phyloP scores from a whole-genome alignment of 2,797 vertebrate genomes.

The Melopsittacus undulatus region DNA sequence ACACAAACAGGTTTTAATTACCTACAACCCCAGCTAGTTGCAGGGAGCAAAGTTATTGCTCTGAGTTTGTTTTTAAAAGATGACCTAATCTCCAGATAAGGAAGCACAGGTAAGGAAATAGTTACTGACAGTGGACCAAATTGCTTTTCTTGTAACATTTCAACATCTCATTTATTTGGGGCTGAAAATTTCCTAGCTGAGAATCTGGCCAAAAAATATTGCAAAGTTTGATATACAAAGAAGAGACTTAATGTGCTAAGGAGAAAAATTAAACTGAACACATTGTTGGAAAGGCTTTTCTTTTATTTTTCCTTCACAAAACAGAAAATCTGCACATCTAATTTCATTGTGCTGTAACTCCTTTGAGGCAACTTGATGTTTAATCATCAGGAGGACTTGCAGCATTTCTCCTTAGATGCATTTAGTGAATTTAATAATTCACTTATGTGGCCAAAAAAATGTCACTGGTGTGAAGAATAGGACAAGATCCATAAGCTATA shows the following conservation, averaged over 20 bases:
- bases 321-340: neutral
- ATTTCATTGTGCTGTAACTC: neutral
- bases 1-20: neutral
- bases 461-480: conserved; percentile 31
- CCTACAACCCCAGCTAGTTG: neutral
- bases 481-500: conserved; percentile 35
- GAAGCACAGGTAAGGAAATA: neutral
- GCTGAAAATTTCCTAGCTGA: conserved; percentile 6
- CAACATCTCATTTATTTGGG: neutral
- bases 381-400: neutral
- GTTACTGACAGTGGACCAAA: neutral
- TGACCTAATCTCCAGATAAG: neutral
- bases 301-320: neutral
- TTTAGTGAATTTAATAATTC: conserved; percentile 48
- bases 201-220: neutral
- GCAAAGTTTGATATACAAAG: neutral
- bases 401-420: neutral
- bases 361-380: neutral
- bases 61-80: neutral
- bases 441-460: conserved; percentile 40
- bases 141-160: neutral
- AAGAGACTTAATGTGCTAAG: neutral
- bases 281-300: neutral
- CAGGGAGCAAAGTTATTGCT: neutral
- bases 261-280: neutral